Evolutionary conservation across 1,140 invertebrate species (phyloP), one percentile per base, ranked within the genome.

Genomic region (Scaptomyza pallida): DNA sequence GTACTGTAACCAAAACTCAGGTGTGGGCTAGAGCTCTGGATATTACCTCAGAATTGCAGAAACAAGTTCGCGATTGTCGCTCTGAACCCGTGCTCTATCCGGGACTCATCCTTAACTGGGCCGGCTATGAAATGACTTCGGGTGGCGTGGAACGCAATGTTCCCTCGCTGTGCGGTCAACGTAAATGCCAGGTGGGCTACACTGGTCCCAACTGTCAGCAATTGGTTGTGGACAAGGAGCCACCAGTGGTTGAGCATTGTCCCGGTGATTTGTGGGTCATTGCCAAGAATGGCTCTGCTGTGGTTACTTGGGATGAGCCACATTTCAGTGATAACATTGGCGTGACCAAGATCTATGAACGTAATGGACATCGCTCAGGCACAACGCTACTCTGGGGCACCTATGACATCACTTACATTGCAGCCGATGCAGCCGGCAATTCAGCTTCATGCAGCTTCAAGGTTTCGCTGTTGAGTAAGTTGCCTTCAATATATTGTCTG

Each of bases 251-350:
- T 0, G 95, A 97, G 75, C 95, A 97, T 78, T 99, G 98, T 75
- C 98, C 98, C 9, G 96, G 97, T 23, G 97, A 98, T 92, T 93
- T 98, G 30, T 98, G 97, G 97, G 96, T 99, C 0, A 97, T 98
- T 71, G 97, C 97, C 2, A 96, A 96, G 77, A 97, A 98, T 78
- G 97, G 97, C 60, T 97, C 97, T 0, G 95, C 97, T 0, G 94
- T 97, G 61, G 97, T 99, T 0, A 95, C 93, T n/a, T 99, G 98
- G 98, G 96, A 98, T 89, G 97, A 98, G 74, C 98, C 98, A 0
- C 94, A 95, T 69, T 99, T 99, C 89, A 95, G 94, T 61, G 97
- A 98, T 80, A 98, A 98, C 85, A 95, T 97, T 26, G 96, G 95
- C 2, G 94, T 97, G 16, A 93, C 94, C 0, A 95, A 94, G 81